phyloP scores from a whole-genome alignment of 2,797 vertebrate genomes.

The Potorous gilbertii region DNA sequence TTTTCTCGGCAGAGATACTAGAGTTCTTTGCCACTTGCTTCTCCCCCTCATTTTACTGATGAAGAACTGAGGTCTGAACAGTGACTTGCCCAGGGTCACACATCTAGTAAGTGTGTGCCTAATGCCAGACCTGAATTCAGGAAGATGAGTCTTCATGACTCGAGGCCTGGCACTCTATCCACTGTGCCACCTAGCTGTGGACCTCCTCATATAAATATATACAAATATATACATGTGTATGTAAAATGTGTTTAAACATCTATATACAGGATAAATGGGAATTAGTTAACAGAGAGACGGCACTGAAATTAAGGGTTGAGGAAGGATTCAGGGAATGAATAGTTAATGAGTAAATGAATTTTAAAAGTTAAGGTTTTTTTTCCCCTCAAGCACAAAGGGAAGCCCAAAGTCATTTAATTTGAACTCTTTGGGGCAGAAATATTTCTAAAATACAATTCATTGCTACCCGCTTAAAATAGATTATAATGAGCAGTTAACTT shows the following conservation, averaged over 20 bases:
- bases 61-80: neutral
- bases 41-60: neutral
- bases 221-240: neutral
- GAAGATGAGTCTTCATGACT: neutral
- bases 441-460: conserved; percentile 4
- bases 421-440: conserved; percentile 25
- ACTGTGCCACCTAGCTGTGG: neutral
- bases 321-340: conserved; percentile 38
- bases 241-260: neutral
- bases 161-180: neutral
- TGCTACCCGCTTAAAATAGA: neutral
- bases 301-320: neutral
- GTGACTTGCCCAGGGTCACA: neutral
- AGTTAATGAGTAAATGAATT: conserved; percentile 46
- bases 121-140: neutral
- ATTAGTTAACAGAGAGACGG: neutral
- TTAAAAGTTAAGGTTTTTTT: conserved; percentile 18
- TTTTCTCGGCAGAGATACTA: neutral
- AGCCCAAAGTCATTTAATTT: neutral
- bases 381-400: neutral
- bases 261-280: neutral
- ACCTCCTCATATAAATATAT: neutral
- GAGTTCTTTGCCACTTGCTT: neutral
- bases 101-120: neutral
- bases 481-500: conserved; percentile 43